phyloP scores from a whole-genome alignment of 2,888 invertebrate genomes.

The Gastrophysa polygoni region DNA sequence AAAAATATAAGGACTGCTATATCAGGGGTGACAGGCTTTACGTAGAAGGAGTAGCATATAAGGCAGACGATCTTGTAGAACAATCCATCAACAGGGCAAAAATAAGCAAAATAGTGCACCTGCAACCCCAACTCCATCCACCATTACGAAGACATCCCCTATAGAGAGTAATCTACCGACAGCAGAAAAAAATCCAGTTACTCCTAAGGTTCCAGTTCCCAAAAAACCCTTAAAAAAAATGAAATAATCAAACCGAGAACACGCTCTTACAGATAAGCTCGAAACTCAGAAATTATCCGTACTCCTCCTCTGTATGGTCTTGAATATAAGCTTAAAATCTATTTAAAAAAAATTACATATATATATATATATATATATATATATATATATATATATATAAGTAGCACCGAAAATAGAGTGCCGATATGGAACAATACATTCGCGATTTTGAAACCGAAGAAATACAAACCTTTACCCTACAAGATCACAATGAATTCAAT shows the following conservation, averaged over 20 bases:
- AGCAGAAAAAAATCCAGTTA: background rate
- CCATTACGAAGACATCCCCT: constrained; percentile 3
- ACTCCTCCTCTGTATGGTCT: background rate
- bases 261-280: constrained; percentile 8
- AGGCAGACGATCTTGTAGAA: constrained; percentile 12
- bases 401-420: background rate
- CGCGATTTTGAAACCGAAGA: background rate
- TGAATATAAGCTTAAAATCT: background rate
- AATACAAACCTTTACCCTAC: constrained; percentile 6
- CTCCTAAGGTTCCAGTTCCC: background rate
- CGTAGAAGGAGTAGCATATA: constrained; percentile 8
- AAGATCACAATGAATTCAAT: constrained; percentile 4
- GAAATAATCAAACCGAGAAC: constrained; percentile 8
- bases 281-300: background rate
- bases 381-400: background rate
- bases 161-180: background rate
- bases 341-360: background rate
- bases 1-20: constrained; percentile 11
- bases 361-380: background rate
- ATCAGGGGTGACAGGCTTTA: constrained; percentile 9
- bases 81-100: constrained; percentile 6
- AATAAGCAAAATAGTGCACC: constrained; percentile 12
- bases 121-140: constrained; percentile 9
- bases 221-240: constrained; percentile 3
- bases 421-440: background rate